Base-by-base conservation (phyloP, 2,113 vertebrate species). In the Dicerorhinus sumatrensis region DNA sequence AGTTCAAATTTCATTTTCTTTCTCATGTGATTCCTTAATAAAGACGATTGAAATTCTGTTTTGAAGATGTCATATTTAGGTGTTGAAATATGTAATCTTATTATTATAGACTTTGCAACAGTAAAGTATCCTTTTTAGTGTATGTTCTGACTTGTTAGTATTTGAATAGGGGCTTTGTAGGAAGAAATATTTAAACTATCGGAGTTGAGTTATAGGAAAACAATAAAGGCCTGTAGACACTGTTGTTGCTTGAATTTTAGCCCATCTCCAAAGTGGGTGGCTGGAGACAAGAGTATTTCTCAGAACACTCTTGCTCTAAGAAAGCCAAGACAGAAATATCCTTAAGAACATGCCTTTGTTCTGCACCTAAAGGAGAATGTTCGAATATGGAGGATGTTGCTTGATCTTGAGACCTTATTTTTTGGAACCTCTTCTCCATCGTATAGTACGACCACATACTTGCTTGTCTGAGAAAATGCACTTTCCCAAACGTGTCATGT, bases 31-130 rank as follows among this genome's bases (percentile, higher is more conserved):
- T 82, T 83, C 93, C 96, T 97, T 96, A 95, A 95, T 93, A 86
- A 81, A 88, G 93, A 88, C 9, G 12, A 87, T 60, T 36, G 80
- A 94, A 96, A 98, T 96, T 95, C 83, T 92, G 96, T 94, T 91
- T 85, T 16, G n/a, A 92, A 94, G 60, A n/a, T 95, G 67, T 95
- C 83, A 94, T 81, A 86, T 92, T 87, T 73, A 91, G 42, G 51
- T 96, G 84, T 75, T 97, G 97, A 97, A 97, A 98, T 94, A 29
- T 72, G 6, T 96, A 98, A 97, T 98, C 96, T 97, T 90, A 89
- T 96, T 97, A 97, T 97, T 96, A 95, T 25, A 96, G 95, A 92
- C 94, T 85, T 77, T 81, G 75, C 39, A 97, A 54, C 82, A 89
- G 89, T 48, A 31, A 96, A 67, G n/a, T 73, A 84, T 87, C 65